phyloP scores from a whole-genome alignment of 2,888 invertebrate genomes.

The Aporophyla nigra region DNA sequence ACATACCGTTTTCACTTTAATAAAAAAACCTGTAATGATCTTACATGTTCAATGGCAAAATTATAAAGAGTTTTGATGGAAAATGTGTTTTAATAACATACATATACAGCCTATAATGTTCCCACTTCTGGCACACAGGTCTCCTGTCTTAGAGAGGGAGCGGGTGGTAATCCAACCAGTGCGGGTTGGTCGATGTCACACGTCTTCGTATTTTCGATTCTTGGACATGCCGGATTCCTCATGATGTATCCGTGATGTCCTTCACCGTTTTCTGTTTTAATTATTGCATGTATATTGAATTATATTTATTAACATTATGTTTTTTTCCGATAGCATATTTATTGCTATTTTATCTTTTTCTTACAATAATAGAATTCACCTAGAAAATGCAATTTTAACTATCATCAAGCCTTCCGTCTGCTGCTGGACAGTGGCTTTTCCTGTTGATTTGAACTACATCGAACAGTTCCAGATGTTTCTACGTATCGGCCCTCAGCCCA shows the following conservation, averaged over 20 bases:
- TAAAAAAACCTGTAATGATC: constrained; percentile 11
- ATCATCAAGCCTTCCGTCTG: neutral
- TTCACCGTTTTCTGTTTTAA: neutral
- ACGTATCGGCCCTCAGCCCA: neutral
- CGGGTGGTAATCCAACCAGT: too few relatives aligned
- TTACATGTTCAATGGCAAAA: neutral
- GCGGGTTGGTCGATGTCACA: too few relatives aligned
- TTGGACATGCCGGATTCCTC: too few relatives aligned
- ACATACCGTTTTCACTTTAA: constrained; percentile 37
- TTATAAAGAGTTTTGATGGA: neutral
- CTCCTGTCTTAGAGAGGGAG: too few relatives aligned
- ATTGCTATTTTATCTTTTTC: too few relatives aligned
- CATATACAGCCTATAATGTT: too few relatives aligned
- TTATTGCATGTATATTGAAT: neutral
- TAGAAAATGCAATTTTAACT: too few relatives aligned
- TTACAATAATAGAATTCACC: neutral
- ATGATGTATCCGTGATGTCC: too few relatives aligned
- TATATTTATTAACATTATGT: neutral
- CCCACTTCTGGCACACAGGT: too few relatives aligned
- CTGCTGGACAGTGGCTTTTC: too few relatives aligned
- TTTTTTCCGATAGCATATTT: neutral
- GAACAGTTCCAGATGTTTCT: neutral
- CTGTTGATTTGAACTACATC: neutral
- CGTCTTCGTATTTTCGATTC: too few relatives aligned
- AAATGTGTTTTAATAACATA: constrained; percentile 1